Base-by-base conservation (phyloP, 2,113 vertebrate genomes). In the Notarius quadriscutis region DNA sequence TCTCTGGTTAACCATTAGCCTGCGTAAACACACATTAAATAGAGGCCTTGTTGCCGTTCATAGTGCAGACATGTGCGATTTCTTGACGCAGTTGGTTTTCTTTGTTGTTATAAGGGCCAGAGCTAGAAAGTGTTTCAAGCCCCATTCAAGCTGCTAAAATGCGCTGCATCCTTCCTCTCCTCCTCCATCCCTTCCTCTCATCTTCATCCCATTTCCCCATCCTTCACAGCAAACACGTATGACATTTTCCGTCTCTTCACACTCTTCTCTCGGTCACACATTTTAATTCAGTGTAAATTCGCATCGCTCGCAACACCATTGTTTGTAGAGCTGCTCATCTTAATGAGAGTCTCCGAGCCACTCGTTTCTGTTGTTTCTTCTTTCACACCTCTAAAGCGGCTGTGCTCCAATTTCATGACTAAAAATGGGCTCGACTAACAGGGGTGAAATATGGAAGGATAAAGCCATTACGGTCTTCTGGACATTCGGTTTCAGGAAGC, bases 121-220 rank as follows among this genome's bases (percentile, higher is more conserved):
- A 15, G 15, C n/a, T 57, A 81, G 27, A 41, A 57, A 58, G 4
- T 60, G 62, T 12, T 25, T 78, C 75, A 53, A 60, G 81, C 74
- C 69, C 11, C 60, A 79, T 41, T 53, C 41, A 80, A 78, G 41
- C 75, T 72, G 85, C 75, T 89, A 81, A 87, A 89, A 87, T 87
- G 74, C 87, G 65, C 48, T 34, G 0, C 14, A 7, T 20, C 67
- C 65, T 22, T 65, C 65, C 14, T 20, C 41, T 22, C 41, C 30
- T 75, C 79, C 87, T 90, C 30, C 84, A 50, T 30, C 50, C 27
- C 65, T 62, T 83, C 81, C 83, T 87, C 89, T 88, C 87, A 86
- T 86, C 87, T 18, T 34, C 51, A 34, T 20, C 14, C 25, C 50
- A 50, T 71, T 27, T 63, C 86, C 57, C 60, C 62, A 58, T 60